A percentile compares a stretch with the other conserved stretches of the same genome.
These are phyloP conservation scores for Tinea semifulvella DNA, from an alignment of 2,888 invertebrate species.

Conservation along the genomic window DNA sequence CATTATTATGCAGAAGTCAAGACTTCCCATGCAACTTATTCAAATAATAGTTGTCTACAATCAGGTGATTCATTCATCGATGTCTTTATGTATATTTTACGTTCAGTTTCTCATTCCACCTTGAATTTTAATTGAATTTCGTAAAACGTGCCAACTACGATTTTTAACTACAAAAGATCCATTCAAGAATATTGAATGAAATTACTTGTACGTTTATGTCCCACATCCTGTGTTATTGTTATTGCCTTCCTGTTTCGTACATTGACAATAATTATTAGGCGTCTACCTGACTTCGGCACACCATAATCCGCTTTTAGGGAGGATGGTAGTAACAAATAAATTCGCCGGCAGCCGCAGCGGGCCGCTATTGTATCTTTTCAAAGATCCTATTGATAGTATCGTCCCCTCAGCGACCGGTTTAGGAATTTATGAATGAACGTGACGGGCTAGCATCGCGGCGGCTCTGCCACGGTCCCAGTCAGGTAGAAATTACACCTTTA, in stretches of 20 bases:
- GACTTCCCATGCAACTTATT: background rate
- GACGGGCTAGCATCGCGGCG: conserved; percentile 49
- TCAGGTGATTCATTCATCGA: background rate
- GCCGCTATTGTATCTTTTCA: conserved; percentile 30
- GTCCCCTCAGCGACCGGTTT: conserved; percentile 34
- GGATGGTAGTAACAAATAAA: conserved; percentile 30
- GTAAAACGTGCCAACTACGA: conserved; percentile 14
- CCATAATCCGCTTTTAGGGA: conserved; percentile 14
- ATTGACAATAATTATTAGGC: conserved; percentile 46
- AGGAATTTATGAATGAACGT: conserved; percentile 67
- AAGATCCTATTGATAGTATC: conserved; percentile 33
- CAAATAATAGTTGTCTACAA: background rate
- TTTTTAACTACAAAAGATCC: conserved; percentile 17
- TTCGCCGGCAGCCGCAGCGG: conserved; percentile 27
- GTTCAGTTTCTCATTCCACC: too few relatives aligned
- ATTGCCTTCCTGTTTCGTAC: conserved; percentile 35
- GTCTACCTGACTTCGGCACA: conserved; percentile 45
- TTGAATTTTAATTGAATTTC: conserved; percentile 15
- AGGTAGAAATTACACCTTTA: conserved; percentile 64
- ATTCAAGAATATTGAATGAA: conserved; percentile 40
- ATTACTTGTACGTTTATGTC: conserved; percentile 34
- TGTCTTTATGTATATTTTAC: background rate
- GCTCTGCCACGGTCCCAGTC: conserved; percentile 48
- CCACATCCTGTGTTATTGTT: conserved; percentile 54
- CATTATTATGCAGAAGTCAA: background rate